Percentiles rank a stretch among this genome's conserved stretches.
phyloP scores from a whole-genome alignment of 1,140 invertebrate genomes.

The Bicyclus anynana region DNA sequence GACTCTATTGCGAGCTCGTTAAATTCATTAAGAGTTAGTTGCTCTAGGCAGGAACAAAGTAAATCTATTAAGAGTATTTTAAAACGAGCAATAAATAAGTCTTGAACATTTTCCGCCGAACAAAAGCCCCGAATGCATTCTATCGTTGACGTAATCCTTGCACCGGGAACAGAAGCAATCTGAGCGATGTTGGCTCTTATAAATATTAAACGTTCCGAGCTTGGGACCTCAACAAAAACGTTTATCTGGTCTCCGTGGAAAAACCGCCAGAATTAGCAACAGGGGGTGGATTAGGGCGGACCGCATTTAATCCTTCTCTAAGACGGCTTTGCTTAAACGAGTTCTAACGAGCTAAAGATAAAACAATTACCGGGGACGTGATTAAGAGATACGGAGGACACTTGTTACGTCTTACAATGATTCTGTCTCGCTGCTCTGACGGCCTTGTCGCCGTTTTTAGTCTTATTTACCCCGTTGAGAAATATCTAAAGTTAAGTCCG shows the following conservation, averaged over 20 bases:
- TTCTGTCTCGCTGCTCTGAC: conserved; percentile 39
- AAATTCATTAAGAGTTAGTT: too few relatives aligned
- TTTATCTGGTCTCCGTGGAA: conserved; percentile 72
- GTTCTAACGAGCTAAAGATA: conserved; percentile 77
- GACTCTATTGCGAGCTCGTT: too few relatives aligned
- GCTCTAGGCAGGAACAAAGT: not conserved
- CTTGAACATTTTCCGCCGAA: conserved; percentile 40
- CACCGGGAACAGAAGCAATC: conserved; percentile 55
- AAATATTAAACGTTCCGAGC: conserved; percentile 65
- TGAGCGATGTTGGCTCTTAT: conserved; percentile 59
- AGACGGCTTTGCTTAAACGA: conserved; percentile 77
- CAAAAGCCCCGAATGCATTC: conserved; percentile 53
- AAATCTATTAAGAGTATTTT: not conserved
- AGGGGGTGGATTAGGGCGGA: conserved; percentile 71
- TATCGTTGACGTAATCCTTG: conserved; percentile 54
- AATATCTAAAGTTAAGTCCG: conserved; percentile 31
- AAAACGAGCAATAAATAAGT: conserved; percentile 25
- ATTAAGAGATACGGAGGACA: conserved; percentile 74
- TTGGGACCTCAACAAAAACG: conserved; percentile 63
- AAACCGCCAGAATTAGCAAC: conserved; percentile 74
- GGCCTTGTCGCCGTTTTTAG: conserved; percentile 35
- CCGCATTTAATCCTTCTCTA: conserved; percentile 76
- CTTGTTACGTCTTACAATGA: conserved; percentile 71
- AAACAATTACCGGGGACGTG: conserved; percentile 74
- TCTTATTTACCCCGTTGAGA: conserved; percentile 29